A percentile compares a stretch with the other conserved stretches of the same genome.
These are phyloP conservation scores for Drosophila arizonae DNA, from an alignment of 1,140 invertebrate species.

Conservation along the genomic window DNA sequence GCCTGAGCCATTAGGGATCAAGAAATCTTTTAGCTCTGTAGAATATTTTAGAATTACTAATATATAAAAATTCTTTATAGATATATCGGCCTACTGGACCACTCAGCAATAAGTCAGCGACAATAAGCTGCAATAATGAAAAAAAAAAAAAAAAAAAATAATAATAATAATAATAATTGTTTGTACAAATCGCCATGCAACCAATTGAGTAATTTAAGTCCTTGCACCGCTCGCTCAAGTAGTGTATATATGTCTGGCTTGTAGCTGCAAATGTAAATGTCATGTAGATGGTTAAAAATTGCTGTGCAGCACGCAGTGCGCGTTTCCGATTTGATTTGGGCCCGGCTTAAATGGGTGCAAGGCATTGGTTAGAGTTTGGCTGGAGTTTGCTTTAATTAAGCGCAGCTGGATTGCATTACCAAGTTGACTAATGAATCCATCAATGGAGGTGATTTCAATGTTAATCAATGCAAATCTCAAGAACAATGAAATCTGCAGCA, in stretches of 20 bases:
- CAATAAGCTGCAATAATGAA: too few relatives aligned
- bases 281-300: constrained; percentile 47
- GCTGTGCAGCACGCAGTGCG: constrained; percentile 8
- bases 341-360: constrained; percentile 13
- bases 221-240: background rate
- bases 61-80: too few relatives aligned
- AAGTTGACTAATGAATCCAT: constrained; percentile 40
- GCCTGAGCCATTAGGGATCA: too few relatives aligned
- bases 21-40: too few relatives aligned
- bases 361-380: background rate
- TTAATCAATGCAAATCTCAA: constrained; percentile 53
- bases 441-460: constrained; percentile 60
- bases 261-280: constrained; percentile 41
- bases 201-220: too few relatives aligned
- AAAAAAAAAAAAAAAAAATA: too few relatives aligned
- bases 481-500: constrained; percentile 3
- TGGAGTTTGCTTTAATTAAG: constrained; percentile 42
- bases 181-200: background rate
- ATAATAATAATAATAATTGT: too few relatives aligned
- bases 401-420: constrained; percentile 13
- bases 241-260: constrained; percentile 10
- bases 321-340: constrained; percentile 44
- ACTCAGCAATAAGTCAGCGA: too few relatives aligned
- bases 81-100: too few relatives aligned
- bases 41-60: too few relatives aligned